A percentile compares a stretch with the other conserved stretches of the same genome.
Evolutionary conservation across 2,888 invertebrate species (phyloP).

Genomic region (Callyntrura guangdongensis): DNA sequence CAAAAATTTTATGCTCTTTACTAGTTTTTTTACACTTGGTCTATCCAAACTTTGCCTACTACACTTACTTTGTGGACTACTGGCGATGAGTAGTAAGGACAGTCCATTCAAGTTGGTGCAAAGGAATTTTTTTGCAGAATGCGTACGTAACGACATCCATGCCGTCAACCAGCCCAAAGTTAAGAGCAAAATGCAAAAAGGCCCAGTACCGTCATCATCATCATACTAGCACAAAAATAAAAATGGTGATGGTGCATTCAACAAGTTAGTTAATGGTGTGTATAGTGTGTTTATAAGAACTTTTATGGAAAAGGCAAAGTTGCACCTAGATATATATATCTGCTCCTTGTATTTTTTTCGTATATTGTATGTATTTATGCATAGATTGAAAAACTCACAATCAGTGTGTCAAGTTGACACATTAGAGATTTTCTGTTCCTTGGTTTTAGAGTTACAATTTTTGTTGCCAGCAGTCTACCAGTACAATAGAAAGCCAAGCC

Average conservation of each 20-base stretch:
- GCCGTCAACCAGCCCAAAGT: constrained; percentile 17
- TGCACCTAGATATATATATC: neutral
- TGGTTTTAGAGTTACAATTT: neutral
- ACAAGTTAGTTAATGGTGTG: constrained; percentile 19
- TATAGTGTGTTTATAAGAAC: neutral
- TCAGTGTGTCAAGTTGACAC: constrained; percentile 35
- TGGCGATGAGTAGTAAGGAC: neutral
- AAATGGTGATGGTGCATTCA: constrained; percentile 8
- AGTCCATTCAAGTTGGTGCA: neutral
- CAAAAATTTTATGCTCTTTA: constrained; percentile 53
- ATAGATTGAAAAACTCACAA: constrained; percentile 12
- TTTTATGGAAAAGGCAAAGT: neutral
- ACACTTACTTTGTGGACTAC: neutral
- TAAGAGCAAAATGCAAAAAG: constrained; percentile 19
- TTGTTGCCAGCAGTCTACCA: constrained; percentile 2
- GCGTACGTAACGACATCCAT: neutral
- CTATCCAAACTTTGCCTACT: neutral
- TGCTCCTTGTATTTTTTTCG: neutral
- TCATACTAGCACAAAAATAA: neutral
- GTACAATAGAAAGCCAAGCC: neutral
- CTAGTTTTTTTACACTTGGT: constrained; percentile 25
- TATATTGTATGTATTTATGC: neutral
- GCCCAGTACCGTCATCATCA: neutral
- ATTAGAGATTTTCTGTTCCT: constrained; percentile 11
- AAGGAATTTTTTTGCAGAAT: neutral